These are phyloP conservation scores for Cnemophilus loriae DNA, from an alignment of 2,113 vertebrate species.

Conservation along the genomic window DNA sequence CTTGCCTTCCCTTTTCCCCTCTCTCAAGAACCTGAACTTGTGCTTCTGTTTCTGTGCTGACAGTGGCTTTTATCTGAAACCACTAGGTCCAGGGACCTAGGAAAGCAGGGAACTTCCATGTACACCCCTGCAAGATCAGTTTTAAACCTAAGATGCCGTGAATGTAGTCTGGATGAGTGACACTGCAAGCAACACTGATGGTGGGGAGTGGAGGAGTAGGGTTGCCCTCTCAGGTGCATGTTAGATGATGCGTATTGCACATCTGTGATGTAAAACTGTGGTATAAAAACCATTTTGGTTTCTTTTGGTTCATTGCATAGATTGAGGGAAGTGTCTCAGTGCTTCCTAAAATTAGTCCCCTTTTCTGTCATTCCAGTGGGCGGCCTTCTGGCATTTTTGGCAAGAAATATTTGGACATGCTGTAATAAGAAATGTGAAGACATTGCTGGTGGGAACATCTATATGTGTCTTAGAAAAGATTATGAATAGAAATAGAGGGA, in stretches of 20 bases:
- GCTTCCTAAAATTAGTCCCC: not conserved
- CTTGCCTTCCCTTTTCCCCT: not conserved
- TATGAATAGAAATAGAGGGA: not conserved
- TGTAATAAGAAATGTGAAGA: not conserved
- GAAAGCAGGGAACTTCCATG: not conserved
- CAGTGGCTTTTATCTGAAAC: not conserved
- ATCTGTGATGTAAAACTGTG: not conserved
- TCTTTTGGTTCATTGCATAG: not conserved
- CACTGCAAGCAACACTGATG: not conserved
- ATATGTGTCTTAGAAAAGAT: constrained; percentile 5
- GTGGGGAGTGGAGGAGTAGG: not conserved
- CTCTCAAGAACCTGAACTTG: not conserved
- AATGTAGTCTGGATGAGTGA: not conserved
- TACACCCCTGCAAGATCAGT: not conserved
- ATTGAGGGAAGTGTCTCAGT: not conserved
- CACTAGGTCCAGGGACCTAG: not conserved
- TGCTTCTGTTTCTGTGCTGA: not conserved
- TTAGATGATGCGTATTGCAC: not conserved
- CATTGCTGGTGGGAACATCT: constrained; percentile 1
- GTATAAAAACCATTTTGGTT: not conserved
- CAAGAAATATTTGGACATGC: constrained; percentile 25
- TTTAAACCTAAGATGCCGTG: not conserved
- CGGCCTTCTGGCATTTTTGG: constrained; percentile 38
- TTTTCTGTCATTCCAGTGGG: constrained; percentile 11
- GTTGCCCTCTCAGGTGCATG: not conserved